phyloP scores from a whole-genome alignment of 2,113 vertebrate species.

The Pomatorhinus ruficollis region DNA sequence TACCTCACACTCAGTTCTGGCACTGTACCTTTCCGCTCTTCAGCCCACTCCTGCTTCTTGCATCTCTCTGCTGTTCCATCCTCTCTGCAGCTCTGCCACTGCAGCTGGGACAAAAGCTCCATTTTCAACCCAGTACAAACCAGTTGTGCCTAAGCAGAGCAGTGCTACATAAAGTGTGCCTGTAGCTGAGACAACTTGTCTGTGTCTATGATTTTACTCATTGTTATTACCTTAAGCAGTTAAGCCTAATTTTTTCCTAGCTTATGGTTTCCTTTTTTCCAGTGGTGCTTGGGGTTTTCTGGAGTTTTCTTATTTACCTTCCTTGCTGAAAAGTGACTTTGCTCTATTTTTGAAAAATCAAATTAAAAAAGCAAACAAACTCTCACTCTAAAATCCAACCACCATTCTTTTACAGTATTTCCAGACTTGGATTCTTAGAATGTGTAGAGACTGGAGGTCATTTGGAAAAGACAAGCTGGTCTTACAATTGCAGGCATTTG shows the following conservation, averaged over 20 bases:
- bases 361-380: neutral
- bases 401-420: neutral
- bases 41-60: neutral
- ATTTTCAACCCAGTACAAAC: neutral
- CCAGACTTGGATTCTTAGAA: neutral
- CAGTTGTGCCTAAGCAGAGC: neutral
- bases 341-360: neutral
- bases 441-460: rapidly evolving
- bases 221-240: neutral
- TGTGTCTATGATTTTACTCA: neutral
- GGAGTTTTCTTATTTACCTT: neutral
- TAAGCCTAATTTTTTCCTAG: neutral
- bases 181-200: neutral
- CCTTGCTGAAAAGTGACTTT: neutral
- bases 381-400: neutral
- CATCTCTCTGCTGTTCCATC: neutral
- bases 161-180: neutral
- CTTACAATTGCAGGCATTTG: neutral
- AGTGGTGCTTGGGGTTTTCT: neutral
- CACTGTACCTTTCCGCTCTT: neutral
- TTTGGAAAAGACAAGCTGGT: neutral
- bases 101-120: neutral
- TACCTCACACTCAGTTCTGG: neutral
- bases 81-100: neutral
- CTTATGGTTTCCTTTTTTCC: neutral